Conservation (phyloP, 2,797 vertebrate species). For the Diceros bicornis region DNA sequence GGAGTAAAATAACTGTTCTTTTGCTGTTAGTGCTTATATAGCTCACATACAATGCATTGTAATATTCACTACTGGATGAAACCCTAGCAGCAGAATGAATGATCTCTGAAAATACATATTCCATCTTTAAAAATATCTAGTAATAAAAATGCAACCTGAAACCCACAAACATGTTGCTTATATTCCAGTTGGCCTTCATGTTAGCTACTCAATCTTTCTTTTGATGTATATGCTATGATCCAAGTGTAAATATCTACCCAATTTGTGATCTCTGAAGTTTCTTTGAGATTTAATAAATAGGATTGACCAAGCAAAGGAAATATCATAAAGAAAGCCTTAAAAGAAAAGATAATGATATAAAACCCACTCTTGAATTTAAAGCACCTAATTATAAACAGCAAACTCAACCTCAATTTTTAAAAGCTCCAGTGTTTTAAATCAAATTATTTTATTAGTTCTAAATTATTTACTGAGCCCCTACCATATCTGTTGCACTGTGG, state of each 20-base stretch:
- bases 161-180: not conserved
- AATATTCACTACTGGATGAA: not conserved
- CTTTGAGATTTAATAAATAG: slow-evolving; percentile 48
- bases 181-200: not conserved
- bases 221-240: slow-evolving; percentile 52
- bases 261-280: not conserved
- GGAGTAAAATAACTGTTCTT: slow-evolving; percentile 1
- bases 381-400: not conserved
- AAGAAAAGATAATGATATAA: not conserved
- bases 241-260: slow-evolving; percentile 31
- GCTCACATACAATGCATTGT: not conserved
- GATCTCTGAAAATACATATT: slow-evolving; percentile 54
- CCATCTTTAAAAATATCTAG: not conserved
- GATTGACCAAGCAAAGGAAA: not conserved
- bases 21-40: not conserved
- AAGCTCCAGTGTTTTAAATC: not conserved
- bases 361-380: slow-evolving; percentile 42
- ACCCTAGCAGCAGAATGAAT: not conserved
- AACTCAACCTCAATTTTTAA: not conserved
- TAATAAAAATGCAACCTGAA: slow-evolving; percentile 49
- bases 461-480: not conserved
- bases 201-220: not conserved
- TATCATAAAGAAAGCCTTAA: not conserved
- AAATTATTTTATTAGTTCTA: slow-evolving; percentile 25
- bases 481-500: not conserved